These are phyloP conservation scores for Macquaria ambigua DNA, from an alignment of 2,113 vertebrate genomes.

Conservation along the genomic window DNA sequence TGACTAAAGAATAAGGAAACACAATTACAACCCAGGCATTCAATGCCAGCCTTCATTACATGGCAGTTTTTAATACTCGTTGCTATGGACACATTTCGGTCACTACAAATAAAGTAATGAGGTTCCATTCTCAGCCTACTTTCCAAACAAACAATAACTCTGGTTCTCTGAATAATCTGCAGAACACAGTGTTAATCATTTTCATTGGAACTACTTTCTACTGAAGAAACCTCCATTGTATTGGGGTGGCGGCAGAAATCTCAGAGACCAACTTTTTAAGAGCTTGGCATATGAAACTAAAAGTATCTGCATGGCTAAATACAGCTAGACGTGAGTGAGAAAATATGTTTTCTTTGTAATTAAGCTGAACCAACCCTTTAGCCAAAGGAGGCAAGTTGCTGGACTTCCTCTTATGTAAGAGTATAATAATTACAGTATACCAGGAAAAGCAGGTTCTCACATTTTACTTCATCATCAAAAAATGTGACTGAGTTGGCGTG, in stretches of 20 bases:
- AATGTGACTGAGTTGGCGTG: conserved; percentile 25
- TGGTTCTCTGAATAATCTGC: background rate
- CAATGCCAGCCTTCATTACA: background rate
- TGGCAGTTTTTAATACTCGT: background rate
- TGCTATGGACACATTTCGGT: background rate
- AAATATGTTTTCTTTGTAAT: conserved; percentile 34
- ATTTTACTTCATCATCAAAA: conserved; percentile 47
- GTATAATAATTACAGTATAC: conserved; percentile 41
- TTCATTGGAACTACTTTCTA: background rate
- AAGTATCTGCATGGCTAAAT: conserved; percentile 10
- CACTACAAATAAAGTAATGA: background rate
- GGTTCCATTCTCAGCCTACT: background rate
- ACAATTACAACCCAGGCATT: background rate
- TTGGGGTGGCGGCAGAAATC: background rate
- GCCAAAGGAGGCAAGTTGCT: conserved; percentile 21
- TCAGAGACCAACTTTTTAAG: background rate
- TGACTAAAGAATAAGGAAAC: too few species aligned
- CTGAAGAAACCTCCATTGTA: background rate
- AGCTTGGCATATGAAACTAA: conserved; percentile 5
- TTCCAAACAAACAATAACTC: background rate
- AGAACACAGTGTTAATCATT: background rate
- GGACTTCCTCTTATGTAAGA: conserved; percentile 34
- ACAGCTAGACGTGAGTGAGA: background rate
- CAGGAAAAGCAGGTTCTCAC: background rate
- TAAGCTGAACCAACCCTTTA: conserved; percentile 14